Conservation (phyloP, 1,140 invertebrate species). For the Lepidostoma basale region DNA sequence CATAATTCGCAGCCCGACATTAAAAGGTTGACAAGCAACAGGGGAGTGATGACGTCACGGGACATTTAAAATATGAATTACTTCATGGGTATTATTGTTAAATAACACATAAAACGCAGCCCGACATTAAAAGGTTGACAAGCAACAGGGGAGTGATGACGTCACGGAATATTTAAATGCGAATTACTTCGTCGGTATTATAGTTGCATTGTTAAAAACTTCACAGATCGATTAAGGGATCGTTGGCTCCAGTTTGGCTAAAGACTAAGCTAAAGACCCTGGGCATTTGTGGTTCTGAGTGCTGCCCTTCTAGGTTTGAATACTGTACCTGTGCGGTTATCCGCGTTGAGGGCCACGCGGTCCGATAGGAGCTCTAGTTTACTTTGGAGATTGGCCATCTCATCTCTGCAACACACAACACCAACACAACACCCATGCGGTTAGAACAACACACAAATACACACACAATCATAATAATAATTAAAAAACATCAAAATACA, state of each 20-base stretch:
- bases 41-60: no score
- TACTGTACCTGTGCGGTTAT: slow-evolving; percentile 31
- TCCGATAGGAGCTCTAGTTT: slow-evolving; percentile 54
- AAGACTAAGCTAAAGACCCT: neutral
- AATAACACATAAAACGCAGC: no score
- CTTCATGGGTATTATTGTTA: neutral
- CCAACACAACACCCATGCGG: neutral
- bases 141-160: no score
- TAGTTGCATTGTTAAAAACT: neutral
- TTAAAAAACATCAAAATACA: neutral
- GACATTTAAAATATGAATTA: no score
- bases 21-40: no score
- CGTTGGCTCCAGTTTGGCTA: neutral
- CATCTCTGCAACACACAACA: slow-evolving; percentile 53
- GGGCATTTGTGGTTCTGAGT: neutral
- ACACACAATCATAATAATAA: neutral
- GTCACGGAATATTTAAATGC: no score
- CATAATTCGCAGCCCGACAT: no score
- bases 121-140: no score
- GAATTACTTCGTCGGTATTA: no score
- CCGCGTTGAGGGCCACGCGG: slow-evolving; percentile 13
- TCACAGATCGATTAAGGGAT: neutral
- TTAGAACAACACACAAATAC: slow-evolving; percentile 1
- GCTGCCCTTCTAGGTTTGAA: slow-evolving; percentile 13
- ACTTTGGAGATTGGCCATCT: slow-evolving; percentile 62